phyloP scores from a whole-genome alignment of 2,113 vertebrate genomes.

The Ictidomys tridecemlineatus region DNA sequence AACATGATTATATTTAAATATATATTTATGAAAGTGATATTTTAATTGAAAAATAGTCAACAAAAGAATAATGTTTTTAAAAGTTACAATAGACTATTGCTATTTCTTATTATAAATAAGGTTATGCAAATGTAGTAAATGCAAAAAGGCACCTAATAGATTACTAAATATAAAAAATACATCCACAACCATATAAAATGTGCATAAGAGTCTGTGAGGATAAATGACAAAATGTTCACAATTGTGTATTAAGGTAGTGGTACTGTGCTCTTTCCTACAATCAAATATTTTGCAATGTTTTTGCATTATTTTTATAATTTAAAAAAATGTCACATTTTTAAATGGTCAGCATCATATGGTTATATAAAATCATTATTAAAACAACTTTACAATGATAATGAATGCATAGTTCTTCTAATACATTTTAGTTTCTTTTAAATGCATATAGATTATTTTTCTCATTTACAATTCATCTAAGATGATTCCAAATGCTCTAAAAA shows the following conservation, averaged over 20 bases:
- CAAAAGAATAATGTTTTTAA: slow-evolving; percentile 18
- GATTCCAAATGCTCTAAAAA: slow-evolving; percentile 59
- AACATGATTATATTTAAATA: background rate
- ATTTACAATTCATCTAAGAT: slow-evolving; percentile 58
- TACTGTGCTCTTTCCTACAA: background rate
- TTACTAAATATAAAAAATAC: slow-evolving; percentile 10
- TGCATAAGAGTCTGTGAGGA: background rate
- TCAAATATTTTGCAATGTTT: slow-evolving; percentile 42
- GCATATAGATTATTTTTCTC: slow-evolving; percentile 37
- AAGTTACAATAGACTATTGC: slow-evolving; percentile 23
- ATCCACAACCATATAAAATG: background rate
- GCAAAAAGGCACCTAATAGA: background rate
- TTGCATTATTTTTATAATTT: slow-evolving; percentile 49
- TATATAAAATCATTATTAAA: slow-evolving; percentile 54
- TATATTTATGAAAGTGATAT: background rate
- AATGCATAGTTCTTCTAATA: background rate
- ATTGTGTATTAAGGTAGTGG: background rate
- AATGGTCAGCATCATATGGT: background rate
- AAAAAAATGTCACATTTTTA: background rate
- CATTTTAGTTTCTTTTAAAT: slow-evolving; percentile 68
- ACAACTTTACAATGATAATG: slow-evolving; percentile 22
- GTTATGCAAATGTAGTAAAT: background rate
- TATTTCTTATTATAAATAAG: slow-evolving; percentile 13
- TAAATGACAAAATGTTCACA: background rate
- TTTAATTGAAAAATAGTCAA: background rate